phyloP scores from a whole-genome alignment of 2,113 vertebrate genomes.

The Urocolius indicus region DNA sequence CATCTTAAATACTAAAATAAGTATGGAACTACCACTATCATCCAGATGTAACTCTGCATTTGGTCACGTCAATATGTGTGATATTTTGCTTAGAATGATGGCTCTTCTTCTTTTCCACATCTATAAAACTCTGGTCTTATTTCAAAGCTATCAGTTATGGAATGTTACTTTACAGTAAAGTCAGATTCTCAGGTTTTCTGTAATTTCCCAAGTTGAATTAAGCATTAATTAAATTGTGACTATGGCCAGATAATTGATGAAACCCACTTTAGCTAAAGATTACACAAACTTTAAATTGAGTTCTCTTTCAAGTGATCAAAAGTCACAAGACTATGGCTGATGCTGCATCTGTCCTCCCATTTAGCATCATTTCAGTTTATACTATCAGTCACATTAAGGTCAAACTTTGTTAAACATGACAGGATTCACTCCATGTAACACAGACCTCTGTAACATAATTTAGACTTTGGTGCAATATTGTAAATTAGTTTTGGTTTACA shows the following conservation, averaged over 20 bases:
- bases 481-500: background rate
- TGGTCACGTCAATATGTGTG: background rate
- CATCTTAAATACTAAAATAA: constrained; percentile 13
- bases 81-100: background rate
- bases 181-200: background rate
- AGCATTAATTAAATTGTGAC: background rate
- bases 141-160: background rate
- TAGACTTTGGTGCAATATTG: background rate
- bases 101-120: background rate
- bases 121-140: background rate
- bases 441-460: background rate
- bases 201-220: background rate
- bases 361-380: background rate
- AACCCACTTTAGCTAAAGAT: background rate
- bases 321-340: background rate
- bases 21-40: background rate
- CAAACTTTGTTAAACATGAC: background rate
- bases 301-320: background rate
- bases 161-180: background rate
- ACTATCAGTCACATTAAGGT: background rate
- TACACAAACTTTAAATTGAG: background rate
- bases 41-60: background rate
- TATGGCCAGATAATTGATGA: background rate
- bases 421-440: background rate
- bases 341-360: background rate